Base-by-base conservation (phyloP, 2,888 invertebrate species). In the Tenodera sinensis region DNA sequence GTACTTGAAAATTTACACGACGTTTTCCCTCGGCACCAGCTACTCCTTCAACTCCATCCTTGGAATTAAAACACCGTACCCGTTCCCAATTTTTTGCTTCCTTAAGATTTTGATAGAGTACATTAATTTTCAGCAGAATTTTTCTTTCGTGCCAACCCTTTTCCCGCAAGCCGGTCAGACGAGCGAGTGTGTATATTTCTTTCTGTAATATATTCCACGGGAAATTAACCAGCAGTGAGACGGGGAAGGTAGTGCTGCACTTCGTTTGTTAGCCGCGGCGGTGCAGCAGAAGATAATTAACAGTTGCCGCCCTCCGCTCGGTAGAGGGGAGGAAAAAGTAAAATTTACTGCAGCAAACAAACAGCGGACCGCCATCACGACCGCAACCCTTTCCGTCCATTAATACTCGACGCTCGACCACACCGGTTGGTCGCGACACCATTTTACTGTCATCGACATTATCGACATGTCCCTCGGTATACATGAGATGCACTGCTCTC, bases 231-330 rank as follows among this genome's bases (percentile, higher is more conserved):
- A 81, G 14, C 86, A 81, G 54, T 71, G 54, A 71, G 54, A 71
- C 14, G 54, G 54, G 54, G 54, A 20, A 71, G 54, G 54, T 71
- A 71, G 54, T 71, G 54, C 54, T 71, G 54, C 54, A 71, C 54
- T 71, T 71, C 84, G 84, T 28, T 84, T 84, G 84, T 84, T 84
- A 84, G 81, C 42, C 42, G 42, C 81, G 28, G n/a, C 86, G 81
- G 71, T 28, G 86, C 86, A 81, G 86, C 86, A 81, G 71, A 71
- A 28, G 86, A 86, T 86, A 86, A 86, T 86, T 86, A 86, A 86
- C 86, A 86, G 81, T 28, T n/a, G 28, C 71, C 42, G 27, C 25
- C 85, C 42, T n/a, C 85, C 47, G 85, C 15, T 30, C 15, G 28
- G 28, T 30, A 28, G 81, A 71, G 28, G 30, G 25, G n/a, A 30